These are phyloP conservation scores for Blennius ocellaris DNA, from an alignment of 2,113 vertebrate genomes.

Conservation along the genomic window DNA sequence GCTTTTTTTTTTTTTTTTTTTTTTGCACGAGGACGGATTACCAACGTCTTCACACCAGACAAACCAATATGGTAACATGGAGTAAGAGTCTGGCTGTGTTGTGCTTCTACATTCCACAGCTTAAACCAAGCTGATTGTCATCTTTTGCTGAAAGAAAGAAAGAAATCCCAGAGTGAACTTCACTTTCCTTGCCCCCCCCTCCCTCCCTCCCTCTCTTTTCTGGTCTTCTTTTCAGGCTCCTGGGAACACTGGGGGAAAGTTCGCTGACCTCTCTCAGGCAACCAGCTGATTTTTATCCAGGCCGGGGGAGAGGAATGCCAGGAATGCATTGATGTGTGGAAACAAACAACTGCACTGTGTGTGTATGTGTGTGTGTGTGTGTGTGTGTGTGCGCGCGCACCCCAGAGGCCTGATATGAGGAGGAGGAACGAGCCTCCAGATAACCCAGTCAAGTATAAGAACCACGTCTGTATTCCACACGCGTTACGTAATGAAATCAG, in stretches of 20 bases:
- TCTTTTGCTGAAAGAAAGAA: not conserved
- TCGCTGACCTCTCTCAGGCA: constrained; percentile 90
- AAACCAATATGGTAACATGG: too few relatives aligned
- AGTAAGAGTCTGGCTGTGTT: too few relatives aligned
- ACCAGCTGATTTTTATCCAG: constrained; percentile 94
- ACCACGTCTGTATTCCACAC: not conserved
- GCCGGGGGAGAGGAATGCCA: constrained; percentile 89
- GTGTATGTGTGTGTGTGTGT: too few relatives aligned
- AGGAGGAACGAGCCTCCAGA: constrained; percentile 49
- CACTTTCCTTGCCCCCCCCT: not conserved
- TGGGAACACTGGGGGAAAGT: constrained; percentile 88
- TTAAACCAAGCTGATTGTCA: not conserved
- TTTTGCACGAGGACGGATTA: too few relatives aligned
- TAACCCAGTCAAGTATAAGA: constrained; percentile 41
- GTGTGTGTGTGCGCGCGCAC: too few relatives aligned
- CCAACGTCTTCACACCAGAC: too few relatives aligned
- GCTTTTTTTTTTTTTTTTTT: too few relatives aligned
- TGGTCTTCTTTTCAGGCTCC: constrained; percentile 48
- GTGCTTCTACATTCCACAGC: not conserved
- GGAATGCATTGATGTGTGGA: constrained; percentile 95
- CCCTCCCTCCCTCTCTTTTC: not conserved
- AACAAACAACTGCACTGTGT: constrained; percentile 91
- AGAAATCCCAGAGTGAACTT: constrained; percentile 13
- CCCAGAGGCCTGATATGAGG: constrained; percentile 63
- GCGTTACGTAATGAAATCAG: constrained; percentile 54